These are phyloP conservation scores for Troides oblongomaculatus DNA, from an alignment of 2,888 invertebrate species.

Conservation along the genomic window DNA sequence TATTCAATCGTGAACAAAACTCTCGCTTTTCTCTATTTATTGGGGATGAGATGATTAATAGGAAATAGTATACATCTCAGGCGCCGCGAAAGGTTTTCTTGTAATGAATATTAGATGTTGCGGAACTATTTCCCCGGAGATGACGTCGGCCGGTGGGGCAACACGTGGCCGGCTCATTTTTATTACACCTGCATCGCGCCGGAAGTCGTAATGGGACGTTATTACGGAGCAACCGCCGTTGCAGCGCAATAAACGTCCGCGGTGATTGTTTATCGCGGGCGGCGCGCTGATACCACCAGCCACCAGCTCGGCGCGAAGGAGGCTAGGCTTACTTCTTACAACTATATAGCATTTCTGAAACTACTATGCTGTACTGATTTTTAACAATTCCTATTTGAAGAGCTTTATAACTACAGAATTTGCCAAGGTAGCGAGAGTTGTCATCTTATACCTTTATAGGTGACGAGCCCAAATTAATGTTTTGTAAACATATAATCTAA, in stretches of 20 bases:
- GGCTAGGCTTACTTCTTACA: too few relatives aligned
- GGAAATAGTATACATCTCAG: neutral
- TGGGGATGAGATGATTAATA: neutral
- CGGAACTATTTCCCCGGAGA: neutral
- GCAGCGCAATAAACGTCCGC: slow-evolving; percentile 6
- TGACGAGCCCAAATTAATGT: too few relatives aligned
- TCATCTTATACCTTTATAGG: too few relatives aligned
- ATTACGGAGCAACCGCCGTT: slow-evolving; percentile 2
- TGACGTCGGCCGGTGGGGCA: neutral
- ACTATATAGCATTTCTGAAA: too few relatives aligned
- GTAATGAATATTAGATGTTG: neutral
- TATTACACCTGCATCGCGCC: slow-evolving; percentile 20
- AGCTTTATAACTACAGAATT: too few relatives aligned
- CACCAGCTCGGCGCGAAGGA: too few relatives aligned
- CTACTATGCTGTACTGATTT: too few relatives aligned
- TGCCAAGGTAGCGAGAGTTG: too few relatives aligned
- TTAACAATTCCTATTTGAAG: too few relatives aligned
- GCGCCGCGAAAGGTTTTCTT: neutral
- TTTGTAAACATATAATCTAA: too few relatives aligned
- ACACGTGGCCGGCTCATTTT: slow-evolving; percentile 19
- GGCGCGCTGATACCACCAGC: neutral
- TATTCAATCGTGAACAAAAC: too few relatives aligned
- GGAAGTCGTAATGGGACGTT: slow-evolving; percentile 4
- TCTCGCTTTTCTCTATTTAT: too few relatives aligned
- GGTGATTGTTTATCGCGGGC: neutral